Evolutionary conservation across 2,888 invertebrate genomes (phyloP).

Genomic region (Bellardia pandia): DNA sequence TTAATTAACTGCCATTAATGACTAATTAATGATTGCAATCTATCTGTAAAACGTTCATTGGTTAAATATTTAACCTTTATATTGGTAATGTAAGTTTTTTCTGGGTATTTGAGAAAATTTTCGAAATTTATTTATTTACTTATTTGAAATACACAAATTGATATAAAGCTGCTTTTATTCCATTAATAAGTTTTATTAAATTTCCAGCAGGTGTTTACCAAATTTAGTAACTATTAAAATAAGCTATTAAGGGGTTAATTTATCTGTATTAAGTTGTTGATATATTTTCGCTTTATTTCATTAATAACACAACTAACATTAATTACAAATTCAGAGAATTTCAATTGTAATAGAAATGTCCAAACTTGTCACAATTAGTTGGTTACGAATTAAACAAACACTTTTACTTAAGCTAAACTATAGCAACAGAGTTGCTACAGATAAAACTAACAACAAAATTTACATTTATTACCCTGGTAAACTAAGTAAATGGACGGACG

Average conservation of each 20-base stretch:
- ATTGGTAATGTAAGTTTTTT: too few relatives aligned
- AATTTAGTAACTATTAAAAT: neutral
- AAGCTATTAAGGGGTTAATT: constrained; percentile 25
- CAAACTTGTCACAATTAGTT: constrained; percentile 67
- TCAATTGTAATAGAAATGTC: constrained; percentile 54
- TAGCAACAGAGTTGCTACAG: neutral
- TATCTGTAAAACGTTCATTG: too few relatives aligned
- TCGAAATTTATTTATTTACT: too few relatives aligned
- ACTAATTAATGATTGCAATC: too few relatives aligned
- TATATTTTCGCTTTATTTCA: constrained; percentile 27
- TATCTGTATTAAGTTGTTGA: constrained; percentile 33
- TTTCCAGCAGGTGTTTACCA: neutral
- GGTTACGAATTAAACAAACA: constrained; percentile 56
- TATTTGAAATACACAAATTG: too few relatives aligned
- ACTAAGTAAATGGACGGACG: constrained; percentile 21
- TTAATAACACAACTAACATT: neutral
- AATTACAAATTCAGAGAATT: neutral
- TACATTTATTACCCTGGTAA: constrained; percentile 32
- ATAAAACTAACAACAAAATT: constrained; percentile 11
- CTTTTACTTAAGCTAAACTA: constrained; percentile 49
- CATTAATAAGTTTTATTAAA: neutral
- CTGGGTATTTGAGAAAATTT: too few relatives aligned
- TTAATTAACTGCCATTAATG: too few relatives aligned
- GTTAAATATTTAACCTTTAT: too few relatives aligned
- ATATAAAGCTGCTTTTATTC: too few relatives aligned